phyloP scores from a whole-genome alignment of 1,140 invertebrate species.

The Latrodectus geometricus region DNA sequence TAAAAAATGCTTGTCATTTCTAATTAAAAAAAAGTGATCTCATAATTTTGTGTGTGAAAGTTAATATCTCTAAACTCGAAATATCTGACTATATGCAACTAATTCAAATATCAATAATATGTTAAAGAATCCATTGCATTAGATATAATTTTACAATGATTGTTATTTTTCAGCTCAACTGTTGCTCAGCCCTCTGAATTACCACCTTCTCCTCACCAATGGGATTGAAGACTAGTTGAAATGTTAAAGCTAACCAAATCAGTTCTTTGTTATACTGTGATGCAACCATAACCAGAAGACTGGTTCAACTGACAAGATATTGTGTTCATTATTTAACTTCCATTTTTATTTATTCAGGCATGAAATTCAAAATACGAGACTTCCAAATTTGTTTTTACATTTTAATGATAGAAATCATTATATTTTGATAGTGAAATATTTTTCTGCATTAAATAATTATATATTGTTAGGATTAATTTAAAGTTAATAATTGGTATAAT shows the following conservation, averaged over 20 bases:
- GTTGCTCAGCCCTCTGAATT: conserved; percentile 97
- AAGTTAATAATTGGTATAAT: no score
- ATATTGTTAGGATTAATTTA: no score
- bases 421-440: no score
- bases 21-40: no score
- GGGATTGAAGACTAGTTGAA: conserved; percentile 79
- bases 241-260: conserved; percentile 23
- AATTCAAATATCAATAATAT: no score
- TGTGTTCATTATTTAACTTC: conserved; percentile 23
- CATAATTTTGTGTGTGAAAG: no score
- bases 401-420: neutral
- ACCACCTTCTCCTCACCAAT: conserved; percentile 96
- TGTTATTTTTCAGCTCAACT: conserved; percentile 83
- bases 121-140: neutral
- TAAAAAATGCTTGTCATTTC: no score
- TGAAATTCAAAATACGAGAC: neutral
- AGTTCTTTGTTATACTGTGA: conserved; percentile 14
- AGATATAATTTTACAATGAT: neutral
- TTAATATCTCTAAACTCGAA: no score
- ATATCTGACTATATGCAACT: no score
- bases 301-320: neutral
- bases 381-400: neutral
- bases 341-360: neutral
- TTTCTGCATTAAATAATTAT: no score
- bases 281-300: neutral